Evolutionary conservation across 2,113 vertebrate genomes (phyloP), one percentile per base, ranked within the genome.

Genomic region (Corydoras maculifer): DNA sequence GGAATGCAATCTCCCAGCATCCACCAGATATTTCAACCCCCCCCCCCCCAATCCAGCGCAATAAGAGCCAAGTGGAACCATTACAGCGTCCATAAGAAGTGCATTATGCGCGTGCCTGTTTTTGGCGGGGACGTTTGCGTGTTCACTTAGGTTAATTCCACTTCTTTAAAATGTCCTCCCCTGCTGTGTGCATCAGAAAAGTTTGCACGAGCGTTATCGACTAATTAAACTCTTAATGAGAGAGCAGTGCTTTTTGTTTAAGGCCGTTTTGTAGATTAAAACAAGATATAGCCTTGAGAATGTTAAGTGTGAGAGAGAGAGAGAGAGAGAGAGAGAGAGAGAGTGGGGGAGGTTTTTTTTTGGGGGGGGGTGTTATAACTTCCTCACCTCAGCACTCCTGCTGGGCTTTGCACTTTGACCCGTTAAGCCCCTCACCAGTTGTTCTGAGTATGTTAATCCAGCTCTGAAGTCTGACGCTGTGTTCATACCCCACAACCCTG

Each of bases 201-300:
- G 55, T 60, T 65, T 53, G 31, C 65, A 66, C 57, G 18, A 58
- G 60, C 63, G 35, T 73, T 66, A 66, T 51, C 35, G 62, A 14
- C 71, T 73, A 73, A 73, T 73, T 73, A 73, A 73, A 60, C 25
- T 73, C 55, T 60, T 60, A 73, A 35, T 65, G 63, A 32, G 18
- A 29, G 8, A 8, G 51, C 65, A 62, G 72, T 49, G 58, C 31
- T 58, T 74, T 68, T 32, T 6, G 72, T 74, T 62, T 43, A 13
- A 11, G 65, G 58, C 31, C 10, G 55, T 74, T 55, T 49, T 68
- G 18, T 14, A 0, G 43, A 30, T 53, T 62, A 68, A 74, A 68
- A 60, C 62, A 74, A 68, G 65, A 61, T 68, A 31, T 14, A 14
- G 3, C 31, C 18, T 25, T 25, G 18, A 25, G 18, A 25, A 11